These are phyloP conservation scores for Burhinus oedicnemus DNA, from an alignment of 2,113 vertebrate species.

Conservation along the genomic window DNA sequence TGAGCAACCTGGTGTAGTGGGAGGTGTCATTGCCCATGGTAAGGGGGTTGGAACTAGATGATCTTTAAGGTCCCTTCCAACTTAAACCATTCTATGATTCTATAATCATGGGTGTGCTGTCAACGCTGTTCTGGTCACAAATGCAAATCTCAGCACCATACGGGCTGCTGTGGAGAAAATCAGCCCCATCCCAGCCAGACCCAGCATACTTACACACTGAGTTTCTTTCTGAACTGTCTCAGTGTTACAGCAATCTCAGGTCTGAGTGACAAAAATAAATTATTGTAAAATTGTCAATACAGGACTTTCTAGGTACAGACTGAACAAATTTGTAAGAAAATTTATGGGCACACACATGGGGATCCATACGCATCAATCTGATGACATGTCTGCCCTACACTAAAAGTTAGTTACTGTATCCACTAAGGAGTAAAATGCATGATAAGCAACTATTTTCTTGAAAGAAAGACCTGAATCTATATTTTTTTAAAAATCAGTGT, in stretches of 20 bases:
- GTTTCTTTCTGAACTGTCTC: neutral
- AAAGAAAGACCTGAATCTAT: neutral
- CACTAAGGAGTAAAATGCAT: neutral
- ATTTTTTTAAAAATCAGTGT: neutral
- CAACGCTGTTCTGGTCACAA: neutral
- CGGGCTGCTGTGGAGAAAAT: neutral
- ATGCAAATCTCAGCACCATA: neutral
- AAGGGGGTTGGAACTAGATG: no score
- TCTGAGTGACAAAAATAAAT: neutral
- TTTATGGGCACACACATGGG: neutral
- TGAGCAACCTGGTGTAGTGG: no score
- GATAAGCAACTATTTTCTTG: neutral
- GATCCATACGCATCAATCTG: neutral
- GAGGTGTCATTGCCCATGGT: no score
- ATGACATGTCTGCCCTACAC: neutral
- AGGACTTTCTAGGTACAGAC: neutral
- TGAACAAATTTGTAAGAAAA: neutral
- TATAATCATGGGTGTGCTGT: no score
- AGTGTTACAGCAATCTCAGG: neutral
- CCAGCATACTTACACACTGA: rapidly evolving
- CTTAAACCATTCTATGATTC: no score
- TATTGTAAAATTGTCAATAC: neutral
- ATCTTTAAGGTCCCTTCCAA: no score
- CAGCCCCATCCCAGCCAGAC: neutral
- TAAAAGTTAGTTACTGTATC: neutral